Base-by-base conservation (phyloP, 35 echinoderm and acorn worm genomes). In the Heliocidaris tuberculata region DNA sequence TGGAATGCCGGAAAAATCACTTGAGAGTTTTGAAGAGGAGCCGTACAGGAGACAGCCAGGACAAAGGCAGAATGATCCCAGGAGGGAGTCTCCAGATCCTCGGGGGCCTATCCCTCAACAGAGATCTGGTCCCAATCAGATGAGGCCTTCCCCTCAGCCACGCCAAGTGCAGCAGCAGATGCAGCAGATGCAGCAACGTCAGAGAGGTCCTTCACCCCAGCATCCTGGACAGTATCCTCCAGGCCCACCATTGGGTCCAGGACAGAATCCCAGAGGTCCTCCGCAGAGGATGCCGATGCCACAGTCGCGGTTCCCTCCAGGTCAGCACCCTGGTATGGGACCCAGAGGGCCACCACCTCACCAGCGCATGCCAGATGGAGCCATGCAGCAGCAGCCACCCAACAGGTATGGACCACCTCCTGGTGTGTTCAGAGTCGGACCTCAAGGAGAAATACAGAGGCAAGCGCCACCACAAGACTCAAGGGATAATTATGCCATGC, bases 11-110 rank as follows among this genome's bases (percentile, higher is more conserved):
- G 49, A 88, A 21, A 71, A 32, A 48, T 48, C 94, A 78, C 47
- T 96, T 32, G 95, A 97, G 85, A 95, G 93, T 50, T 95, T 95
- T 87, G 96, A 97, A 29, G 86, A 95, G 30, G 96, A 97, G 60
- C 97, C 95, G 0, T 95, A 95, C 65, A 93, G 94, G 27, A 50
- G 95, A 10, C 93, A 96, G 86, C 95, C 96, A 17, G 93, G 88
- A 59, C 93, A 95, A 0, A 96, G 90, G 50, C 95, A 85, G 4
- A 78, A 49, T 90, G 95, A 96, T 90, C 85, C 93, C 13, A 49
- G 50, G 12, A 52, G 88, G 48, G 48, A 60, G 31, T 60, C 87
- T 30, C 48, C 95, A 54, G 95, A 92, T 13, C 95, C 88, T 49
- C 49, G 93, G 87, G 65, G 65, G 19, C 96, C 96, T 50, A 93